Evolutionary conservation across 2,113 vertebrate species (phyloP).

Genomic region (Stegostoma tigrinum): DNA sequence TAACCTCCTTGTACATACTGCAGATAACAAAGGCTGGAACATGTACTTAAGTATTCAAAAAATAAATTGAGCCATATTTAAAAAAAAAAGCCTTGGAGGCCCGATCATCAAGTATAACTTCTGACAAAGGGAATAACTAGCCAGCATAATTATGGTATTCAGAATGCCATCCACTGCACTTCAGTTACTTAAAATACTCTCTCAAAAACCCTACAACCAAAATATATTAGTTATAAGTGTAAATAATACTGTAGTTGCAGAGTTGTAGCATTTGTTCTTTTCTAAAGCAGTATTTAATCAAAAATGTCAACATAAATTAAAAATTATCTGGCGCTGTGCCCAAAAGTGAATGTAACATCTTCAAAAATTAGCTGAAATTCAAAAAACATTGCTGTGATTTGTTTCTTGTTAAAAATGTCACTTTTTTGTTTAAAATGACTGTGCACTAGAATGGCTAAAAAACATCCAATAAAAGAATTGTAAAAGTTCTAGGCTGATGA

Average conservation of each 20-base stretch:
- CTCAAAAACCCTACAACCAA: constrained; percentile 46
- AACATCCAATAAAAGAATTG: not conserved
- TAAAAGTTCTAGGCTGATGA: constrained; percentile 18
- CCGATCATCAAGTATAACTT: constrained; percentile 27
- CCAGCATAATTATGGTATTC: constrained; percentile 49
- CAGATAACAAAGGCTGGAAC: constrained; percentile 53
- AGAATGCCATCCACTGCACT: constrained; percentile 57
- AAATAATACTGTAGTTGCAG: constrained; percentile 69
- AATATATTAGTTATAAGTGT: constrained; percentile 56
- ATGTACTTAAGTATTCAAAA: constrained; percentile 42
- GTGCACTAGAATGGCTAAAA: not conserved
- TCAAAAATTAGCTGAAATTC: constrained; percentile 22
- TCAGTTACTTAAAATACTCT: constrained; percentile 52
- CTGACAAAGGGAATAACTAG: constrained; percentile 43
- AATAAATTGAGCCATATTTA: not conserved
- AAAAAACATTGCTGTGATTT: constrained; percentile 22
- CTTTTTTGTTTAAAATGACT: constrained; percentile 18
- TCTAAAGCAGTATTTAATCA: constrained; percentile 45
- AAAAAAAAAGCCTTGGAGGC: constrained; percentile 23
- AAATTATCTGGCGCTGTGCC: constrained; percentile 10
- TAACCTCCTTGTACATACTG: constrained; percentile 48
- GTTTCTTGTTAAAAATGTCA: constrained; percentile 24
- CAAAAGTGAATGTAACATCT: constrained; percentile 11
- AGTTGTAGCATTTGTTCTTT: constrained; percentile 53
- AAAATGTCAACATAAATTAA: constrained; percentile 24